Evolutionary conservation across 2,113 vertebrate species (phyloP).

Genomic region (Sylvia atricapilla): DNA sequence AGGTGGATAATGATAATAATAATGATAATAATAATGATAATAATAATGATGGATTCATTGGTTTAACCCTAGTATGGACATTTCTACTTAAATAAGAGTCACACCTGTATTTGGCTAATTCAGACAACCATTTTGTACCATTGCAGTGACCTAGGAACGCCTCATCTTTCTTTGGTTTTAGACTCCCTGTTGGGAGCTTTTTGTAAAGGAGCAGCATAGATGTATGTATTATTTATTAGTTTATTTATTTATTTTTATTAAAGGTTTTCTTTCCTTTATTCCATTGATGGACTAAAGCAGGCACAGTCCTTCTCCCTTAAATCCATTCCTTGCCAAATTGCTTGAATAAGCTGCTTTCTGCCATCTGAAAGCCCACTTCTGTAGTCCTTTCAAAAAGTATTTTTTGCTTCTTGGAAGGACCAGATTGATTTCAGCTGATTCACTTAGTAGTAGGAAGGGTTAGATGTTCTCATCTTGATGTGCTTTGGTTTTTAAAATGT

Average conservation of each 20-base stretch:
- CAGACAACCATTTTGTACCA: neutral
- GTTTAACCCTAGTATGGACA: neutral
- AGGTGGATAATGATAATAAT: neutral
- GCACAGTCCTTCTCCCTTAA: neutral
- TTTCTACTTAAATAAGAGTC: neutral
- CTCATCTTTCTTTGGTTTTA: neutral
- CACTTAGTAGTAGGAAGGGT: neutral
- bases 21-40: neutral
- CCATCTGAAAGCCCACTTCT: neutral
- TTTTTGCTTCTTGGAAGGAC: neutral
- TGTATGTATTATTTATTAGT: neutral
- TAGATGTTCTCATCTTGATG: neutral
- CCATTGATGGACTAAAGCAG: neutral
- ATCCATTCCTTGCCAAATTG: neutral
- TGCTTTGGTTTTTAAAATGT: neutral
- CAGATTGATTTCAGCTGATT: neutral
- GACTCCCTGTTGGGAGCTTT: neutral
- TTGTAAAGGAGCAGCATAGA: neutral
- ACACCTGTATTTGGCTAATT: neutral
- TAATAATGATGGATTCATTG: neutral
- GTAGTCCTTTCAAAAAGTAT: neutral
- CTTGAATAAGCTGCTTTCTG: neutral
- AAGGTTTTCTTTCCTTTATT: neutral
- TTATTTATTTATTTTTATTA: neutral
- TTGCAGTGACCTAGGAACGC: neutral